Conservation (phyloP, 2,113 vertebrate genomes). For the Gambusia holbrooki region DNA sequence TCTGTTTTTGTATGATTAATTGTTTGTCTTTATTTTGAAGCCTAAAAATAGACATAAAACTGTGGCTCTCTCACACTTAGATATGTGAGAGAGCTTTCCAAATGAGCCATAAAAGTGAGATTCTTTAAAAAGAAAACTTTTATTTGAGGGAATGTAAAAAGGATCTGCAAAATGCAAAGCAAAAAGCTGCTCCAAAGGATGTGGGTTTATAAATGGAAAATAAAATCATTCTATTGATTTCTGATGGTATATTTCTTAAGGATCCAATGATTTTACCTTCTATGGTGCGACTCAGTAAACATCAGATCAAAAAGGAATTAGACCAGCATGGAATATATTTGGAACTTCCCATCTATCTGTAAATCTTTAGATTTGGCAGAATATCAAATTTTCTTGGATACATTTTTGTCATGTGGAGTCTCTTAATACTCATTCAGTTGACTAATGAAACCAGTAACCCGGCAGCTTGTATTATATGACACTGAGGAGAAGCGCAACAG, state of each 20-base stretch:
- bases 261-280: not conserved
- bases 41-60: no score
- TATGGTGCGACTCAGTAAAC: not conserved
- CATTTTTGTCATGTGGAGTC: not conserved
- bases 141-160: not conserved
- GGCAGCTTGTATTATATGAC: not conserved
- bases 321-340: not conserved
- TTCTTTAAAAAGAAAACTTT: not conserved
- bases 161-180: not conserved
- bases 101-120: no score
- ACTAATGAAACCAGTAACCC: conserved; percentile 2
- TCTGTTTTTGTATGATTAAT: no score
- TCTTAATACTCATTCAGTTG: not conserved
- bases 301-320: not conserved
- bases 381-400: not conserved
- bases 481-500: not conserved
- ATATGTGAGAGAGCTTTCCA: no score
- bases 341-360: not conserved
- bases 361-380: not conserved
- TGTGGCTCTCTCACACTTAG: no score
- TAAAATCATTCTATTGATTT: not conserved
- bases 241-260: not conserved
- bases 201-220: not conserved
- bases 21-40: no score
- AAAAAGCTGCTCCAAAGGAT: not conserved